A percentile compares a stretch with the other conserved stretches of the same genome.
Evolutionary conservation across 1,140 invertebrate genomes (phyloP).

Genomic region (Caenorhabditis tropicalis): DNA sequence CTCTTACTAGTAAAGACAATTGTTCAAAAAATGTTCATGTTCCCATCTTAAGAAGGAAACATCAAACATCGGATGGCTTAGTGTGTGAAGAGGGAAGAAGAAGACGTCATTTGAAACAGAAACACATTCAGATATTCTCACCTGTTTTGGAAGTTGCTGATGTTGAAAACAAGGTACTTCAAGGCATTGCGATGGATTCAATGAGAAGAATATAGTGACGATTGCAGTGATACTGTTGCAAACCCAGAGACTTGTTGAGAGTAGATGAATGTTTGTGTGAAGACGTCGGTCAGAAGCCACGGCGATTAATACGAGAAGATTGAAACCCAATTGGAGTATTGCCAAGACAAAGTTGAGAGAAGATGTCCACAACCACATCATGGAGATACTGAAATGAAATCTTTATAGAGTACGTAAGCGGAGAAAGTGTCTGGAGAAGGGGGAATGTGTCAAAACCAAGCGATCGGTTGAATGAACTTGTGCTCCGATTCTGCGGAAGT

Average conservation of each 20-base stretch:
- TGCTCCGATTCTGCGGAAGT: neutral
- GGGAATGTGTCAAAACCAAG: neutral
- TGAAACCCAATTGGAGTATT: constrained; percentile 36
- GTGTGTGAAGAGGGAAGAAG: neutral
- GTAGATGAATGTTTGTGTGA: constrained; percentile 8
- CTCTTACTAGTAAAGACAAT: neutral
- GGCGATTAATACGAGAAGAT: constrained; percentile 24
- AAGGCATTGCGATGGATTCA: constrained; percentile 18
- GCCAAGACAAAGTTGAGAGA: constrained; percentile 36
- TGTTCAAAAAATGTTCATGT: neutral
- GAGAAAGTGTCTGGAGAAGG: neutral
- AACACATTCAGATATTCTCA: neutral
- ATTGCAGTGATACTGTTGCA: constrained; percentile 36
- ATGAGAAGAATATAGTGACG: constrained; percentile 24
- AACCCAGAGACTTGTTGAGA: constrained; percentile 6
- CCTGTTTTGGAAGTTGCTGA: constrained; percentile 31
- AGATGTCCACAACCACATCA: constrained; percentile 38
- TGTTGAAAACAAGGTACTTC: constrained; percentile 10
- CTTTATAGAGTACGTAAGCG: neutral
- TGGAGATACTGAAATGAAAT: neutral
- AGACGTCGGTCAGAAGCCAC: constrained; percentile 16
- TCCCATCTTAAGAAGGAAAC: neutral
- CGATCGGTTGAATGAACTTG: neutral
- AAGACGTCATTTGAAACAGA: neutral
- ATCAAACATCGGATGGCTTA: neutral